Percentiles rank a stretch among this genome's conserved stretches.
Evolutionary conservation across 2,113 vertebrate species (phyloP).

Genomic region (Brienomyrus brachyistius): DNA sequence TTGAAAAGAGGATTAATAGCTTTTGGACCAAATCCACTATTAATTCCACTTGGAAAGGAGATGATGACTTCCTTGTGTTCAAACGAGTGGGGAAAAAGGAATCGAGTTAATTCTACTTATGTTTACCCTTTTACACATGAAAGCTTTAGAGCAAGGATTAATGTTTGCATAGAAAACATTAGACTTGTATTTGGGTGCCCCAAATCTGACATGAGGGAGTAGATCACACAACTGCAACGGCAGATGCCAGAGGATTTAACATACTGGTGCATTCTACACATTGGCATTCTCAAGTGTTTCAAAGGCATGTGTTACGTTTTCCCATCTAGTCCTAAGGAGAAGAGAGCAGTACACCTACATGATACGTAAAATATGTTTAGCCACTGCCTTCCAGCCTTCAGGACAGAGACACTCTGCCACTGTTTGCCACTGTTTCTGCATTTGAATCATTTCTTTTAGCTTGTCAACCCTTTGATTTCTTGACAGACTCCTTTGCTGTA

Average conservation of each 20-base stretch:
- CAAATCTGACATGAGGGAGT: background rate
- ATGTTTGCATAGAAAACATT: conserved; percentile 1
- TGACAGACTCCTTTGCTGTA: conserved; percentile 59
- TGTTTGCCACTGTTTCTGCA: conserved; percentile 56
- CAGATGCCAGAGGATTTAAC: background rate
- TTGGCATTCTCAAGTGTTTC: conserved; percentile 27
- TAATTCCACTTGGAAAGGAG: background rate
- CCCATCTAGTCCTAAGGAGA: conserved; percentile 27
- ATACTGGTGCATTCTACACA: background rate
- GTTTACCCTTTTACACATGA: background rate
- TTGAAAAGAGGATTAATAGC: conserved; percentile 9
- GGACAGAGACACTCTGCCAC: conserved; percentile 43
- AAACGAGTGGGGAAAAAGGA: background rate
- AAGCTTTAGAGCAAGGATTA: conserved; percentile 11
- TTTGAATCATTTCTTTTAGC: conserved; percentile 59
- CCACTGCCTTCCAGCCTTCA: conserved; percentile 37
- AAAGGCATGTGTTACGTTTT: conserved; percentile 21
- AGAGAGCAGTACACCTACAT: conserved; percentile 31
- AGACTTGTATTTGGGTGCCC: background rate
- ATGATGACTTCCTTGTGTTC: background rate
- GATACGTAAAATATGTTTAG: conserved; percentile 38
- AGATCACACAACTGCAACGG: background rate
- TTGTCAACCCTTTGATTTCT: conserved; percentile 65
- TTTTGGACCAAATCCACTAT: conserved; percentile 10
- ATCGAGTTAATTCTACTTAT: background rate